Evolutionary conservation across 2,113 vertebrate genomes (phyloP).

Genomic region (Suncus etruscus): DNA sequence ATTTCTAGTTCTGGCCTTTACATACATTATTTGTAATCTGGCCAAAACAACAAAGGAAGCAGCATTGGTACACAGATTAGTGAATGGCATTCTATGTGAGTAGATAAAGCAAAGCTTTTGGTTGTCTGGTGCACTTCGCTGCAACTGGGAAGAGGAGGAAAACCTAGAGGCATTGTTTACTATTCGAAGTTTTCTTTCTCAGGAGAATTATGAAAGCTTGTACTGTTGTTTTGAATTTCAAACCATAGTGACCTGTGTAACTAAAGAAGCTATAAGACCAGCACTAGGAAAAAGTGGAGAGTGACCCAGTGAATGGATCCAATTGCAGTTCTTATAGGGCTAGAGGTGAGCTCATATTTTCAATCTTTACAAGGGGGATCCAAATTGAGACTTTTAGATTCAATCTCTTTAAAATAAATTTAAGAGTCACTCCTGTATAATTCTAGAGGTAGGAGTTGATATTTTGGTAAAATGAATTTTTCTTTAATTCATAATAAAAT

Average conservation of each 20-base stretch:
- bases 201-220: no score
- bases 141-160: no score
- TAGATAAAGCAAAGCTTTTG: not conserved
- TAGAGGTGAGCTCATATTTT: not conserved
- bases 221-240: constrained; percentile 63
- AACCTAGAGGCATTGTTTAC: no score
- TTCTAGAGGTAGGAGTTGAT: not conserved
- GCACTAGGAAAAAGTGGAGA: constrained; percentile 61
- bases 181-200: no score
- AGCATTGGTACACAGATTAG: not conserved
- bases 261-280: constrained; percentile 41
- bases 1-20: not conserved
- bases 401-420: not conserved
- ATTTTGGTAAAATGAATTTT: not conserved
- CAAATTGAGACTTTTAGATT: constrained; percentile 3
- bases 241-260: constrained; percentile 50
- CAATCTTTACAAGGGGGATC: constrained; percentile 1
- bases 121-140: not conserved
- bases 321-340: not conserved
- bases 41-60: not conserved
- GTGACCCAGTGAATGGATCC: not conserved
- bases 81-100: not conserved
- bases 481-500: not conserved
- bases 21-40: not conserved
- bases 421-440: no score